Evolutionary conservation across 1,140 invertebrate species (phyloP), one percentile per base, ranked within the genome.

Genomic region (Lepidurus couesii): DNA sequence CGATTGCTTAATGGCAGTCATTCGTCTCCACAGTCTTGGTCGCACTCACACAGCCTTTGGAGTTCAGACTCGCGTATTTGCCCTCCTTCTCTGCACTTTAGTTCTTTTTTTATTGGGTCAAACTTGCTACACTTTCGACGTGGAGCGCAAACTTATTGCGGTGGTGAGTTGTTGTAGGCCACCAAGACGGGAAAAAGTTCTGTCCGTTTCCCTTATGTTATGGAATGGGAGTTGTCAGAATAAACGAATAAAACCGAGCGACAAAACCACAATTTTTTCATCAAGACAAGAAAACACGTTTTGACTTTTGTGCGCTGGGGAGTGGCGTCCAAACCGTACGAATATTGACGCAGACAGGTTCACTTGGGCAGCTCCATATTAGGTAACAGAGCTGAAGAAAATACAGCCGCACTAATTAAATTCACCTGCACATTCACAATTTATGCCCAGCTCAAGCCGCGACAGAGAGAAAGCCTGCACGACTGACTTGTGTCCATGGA

Each of bases 381-480:
- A 65, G 53, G 53, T 65, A 65, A 65, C 53, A 21, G 53, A 21
- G 53, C 53, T 13, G 53, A n/a, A 13, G 21, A 16, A 65, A 13
- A 65, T 13, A 21, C 53, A 65, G n/a, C 53, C 53, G 53, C 53
- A 65, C 53, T 65, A 65, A 65, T 65, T 65, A 65, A 65, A 65
- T 65, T 65, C 53, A 65, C 53, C 53, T 65, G 53, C 53, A 65
- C 53, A 65, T 65, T 65, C 21, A 65, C 53, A 21, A 65, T 65
- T 21, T 65, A 65, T 65, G 13, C 2, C 53, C n/a, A 11, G 53
- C 53, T n/a, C 53, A n/a, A 65, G 53, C 16, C 53, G 21, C 45
- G 34, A 47, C 53, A 21, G 53, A 65, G 53, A 65, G 53, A 65
- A 21, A 34, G 34, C 34, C 53, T 65, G 53, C 53, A 65, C 16